A percentile compares a stretch with the other conserved stretches of the same genome.
These are phyloP conservation scores for Lymantria monacha DNA, from an alignment of 2,888 invertebrate genomes.

Conservation along the genomic window DNA sequence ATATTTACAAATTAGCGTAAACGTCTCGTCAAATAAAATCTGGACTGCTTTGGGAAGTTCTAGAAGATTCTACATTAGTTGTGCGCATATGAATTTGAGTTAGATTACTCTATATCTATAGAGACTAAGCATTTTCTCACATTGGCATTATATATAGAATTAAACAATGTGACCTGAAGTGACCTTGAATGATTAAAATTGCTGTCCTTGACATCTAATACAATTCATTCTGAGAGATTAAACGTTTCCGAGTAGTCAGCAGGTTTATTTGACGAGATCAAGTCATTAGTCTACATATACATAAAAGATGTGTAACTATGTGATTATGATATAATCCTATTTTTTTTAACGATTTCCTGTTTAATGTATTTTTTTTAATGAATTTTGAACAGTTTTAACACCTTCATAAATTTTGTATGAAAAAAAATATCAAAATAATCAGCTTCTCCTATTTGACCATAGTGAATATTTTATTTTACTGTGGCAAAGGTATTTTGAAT, in stretches of 20 bases:
- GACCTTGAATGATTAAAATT: background rate
- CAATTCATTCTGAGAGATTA: background rate
- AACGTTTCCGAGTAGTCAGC: conserved; percentile 13
- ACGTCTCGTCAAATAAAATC: conserved; percentile 40
- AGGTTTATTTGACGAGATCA: conserved; percentile 28
- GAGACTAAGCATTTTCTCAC: background rate
- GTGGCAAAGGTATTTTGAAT: conserved; percentile 13
- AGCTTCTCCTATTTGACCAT: conserved; percentile 1
- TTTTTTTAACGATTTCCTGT: conserved; percentile 24
- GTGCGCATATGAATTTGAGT: too few relatives aligned
- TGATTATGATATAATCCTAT: conserved; percentile 24
- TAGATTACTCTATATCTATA: too few relatives aligned
- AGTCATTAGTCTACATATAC: conserved; percentile 36
- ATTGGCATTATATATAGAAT: background rate
- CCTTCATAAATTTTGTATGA: background rate
- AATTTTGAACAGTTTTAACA: background rate
- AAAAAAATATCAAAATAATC: background rate
- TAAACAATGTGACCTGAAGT: background rate
- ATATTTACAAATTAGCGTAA: conserved; percentile 47
- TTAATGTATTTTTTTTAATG: conserved; percentile 16
- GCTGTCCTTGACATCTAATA: background rate
- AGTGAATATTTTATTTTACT: background rate
- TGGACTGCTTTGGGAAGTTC: conserved; percentile 28
- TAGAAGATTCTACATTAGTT: background rate
- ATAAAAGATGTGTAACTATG: conserved; percentile 23